Base-by-base conservation (phyloP, 2,113 vertebrate genomes). In the Martes martes region DNA sequence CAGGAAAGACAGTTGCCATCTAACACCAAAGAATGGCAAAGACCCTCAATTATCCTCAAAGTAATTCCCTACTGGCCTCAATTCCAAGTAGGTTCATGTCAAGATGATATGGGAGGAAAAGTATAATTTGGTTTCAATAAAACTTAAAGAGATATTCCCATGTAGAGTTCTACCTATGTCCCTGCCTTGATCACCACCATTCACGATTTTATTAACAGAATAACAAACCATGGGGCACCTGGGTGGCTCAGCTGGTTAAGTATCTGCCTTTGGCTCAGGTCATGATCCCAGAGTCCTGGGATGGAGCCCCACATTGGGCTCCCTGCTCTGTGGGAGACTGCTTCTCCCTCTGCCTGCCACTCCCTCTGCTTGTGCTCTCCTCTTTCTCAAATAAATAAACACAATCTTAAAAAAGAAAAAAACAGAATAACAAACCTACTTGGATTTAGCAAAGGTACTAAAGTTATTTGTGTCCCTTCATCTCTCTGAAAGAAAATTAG, bases 151-250 rank as follows among this genome's bases (percentile, higher is more conserved):
- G 69, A 82, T 18, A 33, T 42, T 85, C 69, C 96, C 39, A 65
- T 19, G 14, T 3, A 89, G 42, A 96, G 33, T 84, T 79, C 71
- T 80, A 92, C 67, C n/a, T 18, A 23, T 71, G 21, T 57, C 91
- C 26, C 19, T 73, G 23, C 59, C 47, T 91, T 82, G 92, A 93
- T 26, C 52, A 23, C 80, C 50, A 92, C n/a, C 42, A 79, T 90
- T 85, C 67, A 89, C 87, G 4, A 89, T 93, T 93, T 97, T 84
- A 74, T 94, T 87, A 80, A 87, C 33, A 94, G 80, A 95, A 93
- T 61, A 95, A 92, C 4, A 26, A 71, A 39, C 28, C 28, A 33
- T 33, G 28, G 28, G 63, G 28, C 14, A 6, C 13, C 63, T 65
- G 63, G 63, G 63, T 31, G 28, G 63, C 63, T 65, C 63, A 65